phyloP scores from a whole-genome alignment of 2,888 invertebrate species.

The Aporophyla nigra region DNA sequence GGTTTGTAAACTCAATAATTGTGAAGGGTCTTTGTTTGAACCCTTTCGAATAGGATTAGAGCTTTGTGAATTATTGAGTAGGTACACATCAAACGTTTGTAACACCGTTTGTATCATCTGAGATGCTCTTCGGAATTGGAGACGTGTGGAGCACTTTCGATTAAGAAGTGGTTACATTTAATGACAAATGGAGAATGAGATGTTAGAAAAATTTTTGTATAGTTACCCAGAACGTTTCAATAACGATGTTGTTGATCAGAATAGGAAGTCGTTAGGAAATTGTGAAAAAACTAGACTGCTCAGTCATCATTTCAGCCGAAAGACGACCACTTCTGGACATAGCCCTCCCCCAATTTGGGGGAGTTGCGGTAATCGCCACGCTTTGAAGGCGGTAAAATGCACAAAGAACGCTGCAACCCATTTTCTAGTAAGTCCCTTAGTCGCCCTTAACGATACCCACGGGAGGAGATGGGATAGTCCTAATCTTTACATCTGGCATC shows the following conservation, averaged over 20 bases:
- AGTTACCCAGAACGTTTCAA: neutral
- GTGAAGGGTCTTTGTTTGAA: slow-evolving; percentile 65
- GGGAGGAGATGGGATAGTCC: too few relatives aligned
- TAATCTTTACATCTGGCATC: too few relatives aligned
- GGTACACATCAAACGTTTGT: slow-evolving; percentile 43
- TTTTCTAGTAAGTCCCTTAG: too few relatives aligned
- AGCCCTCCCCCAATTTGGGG: too few relatives aligned
- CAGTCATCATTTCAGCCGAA: too few relatives aligned
- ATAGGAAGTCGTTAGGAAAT: neutral
- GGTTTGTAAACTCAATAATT: slow-evolving; percentile 74
- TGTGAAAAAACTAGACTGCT: too few relatives aligned
- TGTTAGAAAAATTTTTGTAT: slow-evolving; percentile 1
- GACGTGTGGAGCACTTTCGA: slow-evolving; percentile 1
- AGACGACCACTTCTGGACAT: too few relatives aligned
- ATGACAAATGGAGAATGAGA: neutral
- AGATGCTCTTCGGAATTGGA: slow-evolving; percentile 15
- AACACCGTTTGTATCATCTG: slow-evolving; percentile 22
- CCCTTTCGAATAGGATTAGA: slow-evolving; percentile 66
- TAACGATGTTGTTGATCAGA: neutral
- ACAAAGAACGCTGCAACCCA: too few relatives aligned
- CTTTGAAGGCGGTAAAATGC: too few relatives aligned
- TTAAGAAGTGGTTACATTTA: neutral
- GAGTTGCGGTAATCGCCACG: too few relatives aligned
- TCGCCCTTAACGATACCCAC: too few relatives aligned
- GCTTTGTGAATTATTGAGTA: slow-evolving; percentile 56